Evolutionary conservation across 2,888 invertebrate species (phyloP).

Genomic region (Thymelicus sylvestris): DNA sequence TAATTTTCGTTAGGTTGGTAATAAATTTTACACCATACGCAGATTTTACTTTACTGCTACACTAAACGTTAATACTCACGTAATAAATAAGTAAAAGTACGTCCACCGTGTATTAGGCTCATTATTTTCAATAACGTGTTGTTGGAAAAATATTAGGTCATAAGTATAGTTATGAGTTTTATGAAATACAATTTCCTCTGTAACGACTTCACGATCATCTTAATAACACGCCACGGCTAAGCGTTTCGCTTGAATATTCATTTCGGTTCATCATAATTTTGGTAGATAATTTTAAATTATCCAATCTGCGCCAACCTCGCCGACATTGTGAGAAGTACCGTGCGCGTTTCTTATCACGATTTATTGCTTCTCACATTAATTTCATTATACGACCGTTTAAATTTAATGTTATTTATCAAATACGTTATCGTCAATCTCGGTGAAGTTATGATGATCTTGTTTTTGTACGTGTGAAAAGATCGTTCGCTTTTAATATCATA

Average conservation of each 20-base stretch:
- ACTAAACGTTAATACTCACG: conserved; percentile 31
- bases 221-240: conserved; percentile 79
- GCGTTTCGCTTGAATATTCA: conserved; percentile 83
- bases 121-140: conserved; percentile 78
- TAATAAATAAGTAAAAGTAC: conserved; percentile 46
- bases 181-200: conserved; percentile 81
- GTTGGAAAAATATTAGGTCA: conserved; percentile 79
- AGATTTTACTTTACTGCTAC: neutral
- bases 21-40: no score
- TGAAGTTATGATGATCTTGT: conserved; percentile 24
- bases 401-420: conserved; percentile 42
- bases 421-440: conserved; percentile 25
- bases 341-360: conserved; percentile 58
- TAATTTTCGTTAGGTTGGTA: no score
- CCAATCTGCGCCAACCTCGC: conserved; percentile 63
- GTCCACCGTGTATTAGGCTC: conserved; percentile 47
- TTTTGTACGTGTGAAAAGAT: neutral
- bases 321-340: conserved; percentile 52
- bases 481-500: conserved; percentile 2
- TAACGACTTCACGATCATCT: conserved; percentile 82
- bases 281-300: conserved; percentile 80
- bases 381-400: conserved; percentile 48
- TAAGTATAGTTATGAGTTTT: conserved; percentile 82
- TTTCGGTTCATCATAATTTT: conserved; percentile 80
- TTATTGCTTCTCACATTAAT: conserved; percentile 71